Evolutionary conservation across 2,888 invertebrate genomes (phyloP).

Genomic region (Aleiodes testaceus): DNA sequence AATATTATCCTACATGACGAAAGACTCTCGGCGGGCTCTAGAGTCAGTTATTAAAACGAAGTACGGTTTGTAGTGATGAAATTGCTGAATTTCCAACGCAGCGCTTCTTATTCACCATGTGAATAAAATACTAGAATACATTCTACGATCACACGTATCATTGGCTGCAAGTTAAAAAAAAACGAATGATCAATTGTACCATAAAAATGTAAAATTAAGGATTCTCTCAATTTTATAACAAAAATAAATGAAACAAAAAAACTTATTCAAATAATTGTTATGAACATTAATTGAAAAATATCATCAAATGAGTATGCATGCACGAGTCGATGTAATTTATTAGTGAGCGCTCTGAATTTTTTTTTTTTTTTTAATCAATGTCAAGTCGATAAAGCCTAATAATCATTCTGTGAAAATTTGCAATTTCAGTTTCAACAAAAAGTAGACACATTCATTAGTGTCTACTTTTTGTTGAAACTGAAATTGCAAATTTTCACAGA

Average conservation of each 20-base stretch:
- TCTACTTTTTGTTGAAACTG: slow-evolving; percentile 23
- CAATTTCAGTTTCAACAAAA: slow-evolving; percentile 17
- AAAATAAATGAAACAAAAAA: slow-evolving; percentile 16
- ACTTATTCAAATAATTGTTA: slow-evolving; percentile 22
- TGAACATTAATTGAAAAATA: slow-evolving; percentile 4
- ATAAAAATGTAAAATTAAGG: slow-evolving; percentile 10
- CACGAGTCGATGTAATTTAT: not conserved
- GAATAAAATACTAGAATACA: too few species aligned
- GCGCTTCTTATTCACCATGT: too few species aligned
- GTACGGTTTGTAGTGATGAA: too few species aligned
- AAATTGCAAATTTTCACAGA: slow-evolving; percentile 6
- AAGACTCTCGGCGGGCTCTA: too few species aligned
- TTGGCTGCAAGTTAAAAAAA: slow-evolving; percentile 7
- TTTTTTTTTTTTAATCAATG: slow-evolving; percentile 6
- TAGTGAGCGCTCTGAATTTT: slow-evolving; percentile 12
- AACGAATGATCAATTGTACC: slow-evolving; percentile 22
- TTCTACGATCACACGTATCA: not conserved
- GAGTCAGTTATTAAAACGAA: too few species aligned
- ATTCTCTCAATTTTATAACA: slow-evolving; percentile 22
- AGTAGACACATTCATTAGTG: slow-evolving; percentile 36
- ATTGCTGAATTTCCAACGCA: too few species aligned
- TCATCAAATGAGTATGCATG: slow-evolving; percentile 22
- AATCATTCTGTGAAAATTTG: not conserved
- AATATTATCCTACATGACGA: too few species aligned
- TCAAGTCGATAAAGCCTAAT: slow-evolving; percentile 5